Conservation (phyloP, 2,113 vertebrate species). For the Puntigrus tetrazona region DNA sequence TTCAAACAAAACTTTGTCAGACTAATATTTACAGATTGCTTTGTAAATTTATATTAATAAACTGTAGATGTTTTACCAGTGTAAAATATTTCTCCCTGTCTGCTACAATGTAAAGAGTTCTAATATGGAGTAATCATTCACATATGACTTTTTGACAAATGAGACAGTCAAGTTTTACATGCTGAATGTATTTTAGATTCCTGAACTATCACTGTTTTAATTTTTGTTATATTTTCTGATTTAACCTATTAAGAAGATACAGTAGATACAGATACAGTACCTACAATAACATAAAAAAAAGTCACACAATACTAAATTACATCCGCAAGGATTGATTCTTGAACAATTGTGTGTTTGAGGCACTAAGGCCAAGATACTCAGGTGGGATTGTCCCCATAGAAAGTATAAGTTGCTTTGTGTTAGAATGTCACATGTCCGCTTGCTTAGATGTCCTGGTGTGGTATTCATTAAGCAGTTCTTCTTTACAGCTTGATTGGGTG, state of each 20-base stretch:
- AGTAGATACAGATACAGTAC: no score
- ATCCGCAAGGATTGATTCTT: not conserved
- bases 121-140: not conserved
- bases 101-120: not conserved
- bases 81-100: not conserved
- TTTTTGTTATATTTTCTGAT: no score
- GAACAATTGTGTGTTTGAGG: not conserved
- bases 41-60: not conserved
- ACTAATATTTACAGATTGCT: no score
- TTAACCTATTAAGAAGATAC: not conserved
- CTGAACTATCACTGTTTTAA: no score
- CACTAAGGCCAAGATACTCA: not conserved
- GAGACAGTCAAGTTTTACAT: no score
- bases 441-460: not conserved
- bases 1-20: no score
- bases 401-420: not conserved
- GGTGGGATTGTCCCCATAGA: not conserved
- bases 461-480: constrained; percentile 9
- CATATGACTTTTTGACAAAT: no score
- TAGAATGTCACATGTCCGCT: not conserved
- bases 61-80: not conserved
- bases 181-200: no score
- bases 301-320: not conserved
- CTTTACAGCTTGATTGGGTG: constrained; percentile 22
- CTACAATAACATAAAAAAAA: no score